Base-by-base conservation (phyloP, 2,797 vertebrate genomes). In the Pelochelys cantorii region DNA sequence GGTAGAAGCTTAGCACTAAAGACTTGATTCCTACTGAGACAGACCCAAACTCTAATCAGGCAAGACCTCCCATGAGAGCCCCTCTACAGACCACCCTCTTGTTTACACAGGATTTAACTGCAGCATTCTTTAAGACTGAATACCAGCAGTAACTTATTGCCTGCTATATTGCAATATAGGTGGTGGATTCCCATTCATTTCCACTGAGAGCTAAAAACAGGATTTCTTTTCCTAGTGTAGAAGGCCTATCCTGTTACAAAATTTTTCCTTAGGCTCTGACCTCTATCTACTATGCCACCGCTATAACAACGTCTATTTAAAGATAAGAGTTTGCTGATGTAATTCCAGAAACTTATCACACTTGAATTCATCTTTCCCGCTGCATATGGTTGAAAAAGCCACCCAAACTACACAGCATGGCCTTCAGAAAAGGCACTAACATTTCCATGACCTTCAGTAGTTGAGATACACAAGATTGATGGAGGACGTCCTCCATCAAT, bases 401-500 rank as follows among this genome's bases (percentile, higher is more conserved):
- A 65, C 7, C 22, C 55, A 34, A 57, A 83, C 55, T 59, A 59
- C 84, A 59, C 17, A 56, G 57, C 42, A 78, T 53, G 59, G 78
- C 42, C 6, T 0, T 56, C 59, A 83, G 84, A 56, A 52, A 77
- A 75, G 34, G 23, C 37, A 59, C 27, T 4, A 5, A 17, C 42
- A 53, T 25, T 83, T 93, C 57, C 2, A 2, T 75, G 31, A 93
- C 56, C 18, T 48, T 53, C 34, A 57, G 55, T 29, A 91, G 87
- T 79, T 79, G 20, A 20, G n/a, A 71, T 20, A 85, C 42, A 79
- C 79, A 78, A 14, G 56, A 31, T 8, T 8, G 42, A 88, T 90
- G 93, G 81, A 85, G 83, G 88, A 88, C 94, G 95, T 20, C 89
- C 86, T 78, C 57, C 83, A 59, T 65, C 79, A 27, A 2, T 34